Evolutionary conservation across 2,113 vertebrate genomes (phyloP).

Genomic region (Anser cygnoides): DNA sequence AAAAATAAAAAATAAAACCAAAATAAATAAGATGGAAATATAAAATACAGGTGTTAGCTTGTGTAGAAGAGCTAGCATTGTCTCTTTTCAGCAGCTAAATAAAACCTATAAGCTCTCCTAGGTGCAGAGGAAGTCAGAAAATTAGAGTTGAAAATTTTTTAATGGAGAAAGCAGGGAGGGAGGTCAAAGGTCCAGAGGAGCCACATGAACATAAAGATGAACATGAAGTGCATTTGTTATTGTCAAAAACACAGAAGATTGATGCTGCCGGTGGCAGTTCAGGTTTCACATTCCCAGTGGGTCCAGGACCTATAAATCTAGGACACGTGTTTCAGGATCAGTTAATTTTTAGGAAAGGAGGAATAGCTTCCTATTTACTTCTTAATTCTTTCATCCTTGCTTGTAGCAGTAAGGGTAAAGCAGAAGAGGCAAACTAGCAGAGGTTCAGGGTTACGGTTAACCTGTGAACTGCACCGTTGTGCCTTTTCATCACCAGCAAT

Average conservation of each 20-base stretch:
- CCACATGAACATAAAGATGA: background rate
- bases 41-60: background rate
- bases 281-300: background rate
- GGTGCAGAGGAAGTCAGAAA: background rate
- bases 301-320: background rate
- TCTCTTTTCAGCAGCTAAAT: background rate
- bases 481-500: background rate
- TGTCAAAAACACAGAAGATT: background rate
- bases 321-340: background rate
- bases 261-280: accelerated
- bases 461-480: accelerated
- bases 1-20: background rate
- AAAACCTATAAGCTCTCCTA: background rate
- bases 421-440: background rate
- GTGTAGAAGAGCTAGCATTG: background rate
- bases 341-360: background rate
- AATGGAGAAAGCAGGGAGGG: accelerated
- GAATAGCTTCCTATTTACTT: background rate
- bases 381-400: background rate
- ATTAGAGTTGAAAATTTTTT: background rate
- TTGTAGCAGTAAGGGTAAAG: background rate
- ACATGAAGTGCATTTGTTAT: background rate
- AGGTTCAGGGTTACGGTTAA: background rate
- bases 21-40: background rate
- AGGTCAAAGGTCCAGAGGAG: background rate